Percentiles rank a stretch among this genome's conserved stretches.
Conservation (phyloP, 2,888 invertebrate genomes). For the Dugesia japonica region DNA sequence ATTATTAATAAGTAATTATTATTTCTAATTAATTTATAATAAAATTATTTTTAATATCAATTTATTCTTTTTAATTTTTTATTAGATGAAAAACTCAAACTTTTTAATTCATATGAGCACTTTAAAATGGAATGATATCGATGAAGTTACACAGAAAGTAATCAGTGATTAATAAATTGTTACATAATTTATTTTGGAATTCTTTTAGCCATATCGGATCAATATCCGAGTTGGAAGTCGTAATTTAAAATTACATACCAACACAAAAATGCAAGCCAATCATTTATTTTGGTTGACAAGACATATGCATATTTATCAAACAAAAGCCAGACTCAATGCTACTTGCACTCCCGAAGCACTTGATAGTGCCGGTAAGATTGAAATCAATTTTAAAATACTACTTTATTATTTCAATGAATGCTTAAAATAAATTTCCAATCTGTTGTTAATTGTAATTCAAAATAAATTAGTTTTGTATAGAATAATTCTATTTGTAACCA, state of each 20-base stretch:
- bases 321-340: slow-evolving; percentile 8
- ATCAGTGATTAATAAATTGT: no score
- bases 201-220: slow-evolving; percentile 4
- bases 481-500: no score
- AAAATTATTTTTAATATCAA: no score
- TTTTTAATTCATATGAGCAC: neutral
- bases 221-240: neutral
- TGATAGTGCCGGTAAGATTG: neutral
- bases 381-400: no score
- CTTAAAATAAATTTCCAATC: no score
- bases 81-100: neutral
- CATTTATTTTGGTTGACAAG: neutral
- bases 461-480: no score
- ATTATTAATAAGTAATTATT: no score
- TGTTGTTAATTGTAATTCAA: no score
- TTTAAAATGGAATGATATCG: neutral
- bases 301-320: slow-evolving; percentile 11
- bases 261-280: slow-evolving; percentile 8
- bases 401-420: no score
- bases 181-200: no score
- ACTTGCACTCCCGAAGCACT: neutral
- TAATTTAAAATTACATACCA: neutral
- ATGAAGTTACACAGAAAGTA: neutral
- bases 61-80: no score
- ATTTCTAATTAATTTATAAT: no score